A percentile compares a stretch with the other conserved stretches of the same genome.
Conservation (phyloP, 2,113 vertebrate genomes). For the Actinemys pallida region DNA sequence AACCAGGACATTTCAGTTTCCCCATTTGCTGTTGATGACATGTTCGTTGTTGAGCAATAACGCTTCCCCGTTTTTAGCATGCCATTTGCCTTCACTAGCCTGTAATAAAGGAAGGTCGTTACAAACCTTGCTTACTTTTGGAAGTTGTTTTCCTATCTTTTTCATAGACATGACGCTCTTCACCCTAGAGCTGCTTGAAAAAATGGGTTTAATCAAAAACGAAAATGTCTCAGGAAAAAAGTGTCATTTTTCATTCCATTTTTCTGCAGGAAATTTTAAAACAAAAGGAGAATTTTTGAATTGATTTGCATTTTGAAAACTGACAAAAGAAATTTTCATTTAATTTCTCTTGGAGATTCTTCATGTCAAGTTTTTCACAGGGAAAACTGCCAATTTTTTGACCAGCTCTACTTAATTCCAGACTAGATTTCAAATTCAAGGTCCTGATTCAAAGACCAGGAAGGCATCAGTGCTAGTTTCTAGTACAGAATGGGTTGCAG, state of each 20-base stretch:
- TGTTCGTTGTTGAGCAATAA: slow-evolving; percentile 35
- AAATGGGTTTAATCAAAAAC: slow-evolving; percentile 48
- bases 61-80: neutral
- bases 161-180: slow-evolving; percentile 23
- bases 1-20: neutral
- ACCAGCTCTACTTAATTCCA: neutral
- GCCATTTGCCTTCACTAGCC: neutral
- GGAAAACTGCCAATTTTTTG: neutral
- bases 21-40: neutral
- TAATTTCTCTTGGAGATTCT: neutral
- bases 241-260: neutral
- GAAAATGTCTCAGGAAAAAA: slow-evolving; percentile 11
- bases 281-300: neutral
- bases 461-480: neutral
- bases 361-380: neutral
- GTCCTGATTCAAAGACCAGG: neutral
- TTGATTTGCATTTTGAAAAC: neutral
- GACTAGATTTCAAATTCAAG: neutral
- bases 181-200: neutral
- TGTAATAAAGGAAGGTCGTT: slow-evolving; percentile 41
- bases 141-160: slow-evolving; percentile 30
- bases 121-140: slow-evolving; percentile 51
- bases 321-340: neutral
- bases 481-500: neutral
- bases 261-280: neutral